Conservation (phyloP, 2,888 invertebrate species). For the Cerastis rubricosa region DNA sequence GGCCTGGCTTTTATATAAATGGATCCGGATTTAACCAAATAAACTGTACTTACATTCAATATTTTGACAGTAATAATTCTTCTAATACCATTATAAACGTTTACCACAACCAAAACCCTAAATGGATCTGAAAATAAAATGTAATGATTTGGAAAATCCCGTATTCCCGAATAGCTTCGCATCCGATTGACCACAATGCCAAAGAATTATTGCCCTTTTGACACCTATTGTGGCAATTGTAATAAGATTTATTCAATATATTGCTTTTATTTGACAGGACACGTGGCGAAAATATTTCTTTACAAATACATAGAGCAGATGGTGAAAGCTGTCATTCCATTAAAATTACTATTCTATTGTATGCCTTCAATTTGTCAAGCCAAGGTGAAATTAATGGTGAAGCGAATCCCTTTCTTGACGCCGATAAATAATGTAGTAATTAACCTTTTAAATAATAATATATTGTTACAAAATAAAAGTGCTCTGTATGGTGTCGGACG, state of each 20-base stretch:
- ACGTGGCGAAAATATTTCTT: constrained; percentile 82
- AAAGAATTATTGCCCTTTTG: constrained; percentile 81
- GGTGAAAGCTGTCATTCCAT: constrained; percentile 75
- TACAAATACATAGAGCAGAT: constrained; percentile 77
- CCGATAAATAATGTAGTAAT: constrained; percentile 55
- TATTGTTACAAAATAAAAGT: constrained; percentile 17
- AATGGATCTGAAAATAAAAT: constrained; percentile 63
- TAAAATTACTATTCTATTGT: constrained; percentile 73
- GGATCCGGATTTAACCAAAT: constrained; percentile 15
- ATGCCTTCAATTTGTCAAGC: constrained; percentile 77
- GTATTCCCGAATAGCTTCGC: constrained; percentile 67
- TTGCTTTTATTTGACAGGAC: constrained; percentile 77
- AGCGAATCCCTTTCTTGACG: constrained; percentile 44
- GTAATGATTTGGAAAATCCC: constrained; percentile 65
- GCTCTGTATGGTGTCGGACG: too few relatives aligned
- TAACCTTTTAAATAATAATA: constrained; percentile 51
- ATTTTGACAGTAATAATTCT: constrained; percentile 60
- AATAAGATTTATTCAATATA: constrained; percentile 81
- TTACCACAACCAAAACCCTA: constrained; percentile 24
- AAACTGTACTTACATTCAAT: constrained; percentile 55
- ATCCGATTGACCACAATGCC: constrained; percentile 78
- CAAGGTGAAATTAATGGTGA: constrained; percentile 56
- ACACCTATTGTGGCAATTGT: constrained; percentile 83
- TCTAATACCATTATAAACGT: constrained; percentile 53
- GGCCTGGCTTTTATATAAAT: constrained; percentile 4